phyloP scores from a whole-genome alignment of 1,140 invertebrate genomes.

The Drosophila pseudoananassae region DNA sequence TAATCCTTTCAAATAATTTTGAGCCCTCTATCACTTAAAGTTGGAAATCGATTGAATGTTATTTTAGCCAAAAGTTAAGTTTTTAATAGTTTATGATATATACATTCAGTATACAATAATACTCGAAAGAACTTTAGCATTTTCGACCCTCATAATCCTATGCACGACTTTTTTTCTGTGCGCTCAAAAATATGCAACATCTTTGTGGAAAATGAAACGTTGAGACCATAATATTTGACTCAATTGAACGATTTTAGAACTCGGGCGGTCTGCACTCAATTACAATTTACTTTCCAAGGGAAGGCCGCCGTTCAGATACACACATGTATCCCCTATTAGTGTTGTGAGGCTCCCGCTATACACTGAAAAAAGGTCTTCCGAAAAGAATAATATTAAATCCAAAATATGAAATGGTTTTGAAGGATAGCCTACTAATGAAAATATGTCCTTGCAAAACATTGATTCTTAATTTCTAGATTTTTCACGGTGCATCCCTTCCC shows the following conservation, averaged over 20 bases:
- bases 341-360: not conserved
- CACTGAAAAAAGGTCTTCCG: not conserved
- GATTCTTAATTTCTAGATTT: not conserved
- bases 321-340: slow-evolving; percentile 17
- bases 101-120: no score
- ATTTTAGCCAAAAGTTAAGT: no score
- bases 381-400: no score
- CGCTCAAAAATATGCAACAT: slow-evolving; percentile 72
- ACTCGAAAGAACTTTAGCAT: not conserved
- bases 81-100: no score
- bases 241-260: slow-evolving; percentile 72
- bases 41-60: no score
- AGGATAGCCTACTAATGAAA: not conserved
- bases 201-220: not conserved
- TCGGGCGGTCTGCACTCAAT: slow-evolving; percentile 53
- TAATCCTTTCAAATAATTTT: not conserved
- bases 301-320: slow-evolving; percentile 59
- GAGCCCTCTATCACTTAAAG: no score
- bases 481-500: slow-evolving; percentile 12
- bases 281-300: slow-evolving; percentile 80
- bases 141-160: slow-evolving; percentile 22
- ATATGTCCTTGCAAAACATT: not conserved
- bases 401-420: not conserved
- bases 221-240: slow-evolving; percentile 51
- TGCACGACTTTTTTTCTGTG: slow-evolving; percentile 31